These are phyloP conservation scores for Podabrus alpinus DNA, from an alignment of 2,888 invertebrate species.

Conservation along the genomic window DNA sequence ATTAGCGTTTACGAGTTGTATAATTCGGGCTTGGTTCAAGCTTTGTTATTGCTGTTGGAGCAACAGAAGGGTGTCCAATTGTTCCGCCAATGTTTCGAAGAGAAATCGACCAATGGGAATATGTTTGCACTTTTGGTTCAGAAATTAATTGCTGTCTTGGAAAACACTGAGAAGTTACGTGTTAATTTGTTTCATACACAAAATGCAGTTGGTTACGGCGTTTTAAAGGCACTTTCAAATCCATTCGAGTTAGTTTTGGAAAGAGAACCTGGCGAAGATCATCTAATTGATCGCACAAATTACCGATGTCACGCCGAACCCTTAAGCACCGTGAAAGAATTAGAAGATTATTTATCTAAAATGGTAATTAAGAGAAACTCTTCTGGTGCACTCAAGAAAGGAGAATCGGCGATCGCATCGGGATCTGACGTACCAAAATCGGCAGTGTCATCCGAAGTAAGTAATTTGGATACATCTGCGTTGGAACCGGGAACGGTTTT, in stretches of 20 bases:
- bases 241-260: conserved; percentile 88
- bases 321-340: conserved; percentile 87
- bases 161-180: conserved; percentile 94
- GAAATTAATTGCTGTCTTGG: conserved; percentile 91
- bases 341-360: conserved; percentile 90
- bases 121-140: conserved; percentile 73
- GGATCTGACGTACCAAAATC: not conserved
- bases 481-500: too few species aligned
- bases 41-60: conserved; percentile 75
- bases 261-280: conserved; percentile 77
- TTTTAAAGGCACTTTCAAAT: conserved; percentile 89
- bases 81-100: conserved; percentile 70
- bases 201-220: conserved; percentile 85
- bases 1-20: conserved; percentile 97
- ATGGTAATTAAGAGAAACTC: conserved; percentile 64
- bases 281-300: conserved; percentile 90
- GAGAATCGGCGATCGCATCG: not conserved
- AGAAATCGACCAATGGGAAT: conserved; percentile 52
- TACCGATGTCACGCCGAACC: conserved; percentile 94
- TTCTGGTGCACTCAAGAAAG: not conserved
- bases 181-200: conserved; percentile 91
- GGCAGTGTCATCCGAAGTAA: not conserved
- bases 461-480: too few species aligned
- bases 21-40: conserved; percentile 92
- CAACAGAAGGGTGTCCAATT: conserved; percentile 72